A percentile compares a stretch with the other conserved stretches of the same genome.
Conservation (phyloP, 2,797 vertebrate species). For the Sphenodon punctatus region DNA sequence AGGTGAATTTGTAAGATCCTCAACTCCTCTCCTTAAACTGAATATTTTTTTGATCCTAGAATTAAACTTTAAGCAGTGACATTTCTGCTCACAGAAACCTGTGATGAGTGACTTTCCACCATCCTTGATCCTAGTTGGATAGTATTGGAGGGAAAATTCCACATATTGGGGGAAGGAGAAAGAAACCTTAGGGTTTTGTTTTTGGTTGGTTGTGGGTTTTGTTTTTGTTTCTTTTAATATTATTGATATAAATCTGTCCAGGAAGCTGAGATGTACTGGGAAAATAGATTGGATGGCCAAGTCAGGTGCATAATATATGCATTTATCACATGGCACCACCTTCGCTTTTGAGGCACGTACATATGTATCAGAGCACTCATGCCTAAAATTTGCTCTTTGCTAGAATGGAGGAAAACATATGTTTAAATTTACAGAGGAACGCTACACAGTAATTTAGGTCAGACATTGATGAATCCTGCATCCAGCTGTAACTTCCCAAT, state of each 20-base stretch:
- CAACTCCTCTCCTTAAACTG: too few relatives aligned
- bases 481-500: neutral
- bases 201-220: too few relatives aligned
- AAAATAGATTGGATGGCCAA: neutral
- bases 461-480: neutral
- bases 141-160: neutral
- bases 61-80: neutral
- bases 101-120: neutral
- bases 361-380: neutral
- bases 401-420: neutral
- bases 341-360: too few relatives aligned
- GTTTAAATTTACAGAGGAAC: neutral
- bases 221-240: neutral
- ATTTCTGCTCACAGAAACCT: neutral
- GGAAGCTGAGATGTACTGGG: neutral
- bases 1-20: too few relatives aligned
- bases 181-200: neutral
- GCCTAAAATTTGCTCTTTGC: neutral
- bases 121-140: neutral
- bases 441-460: neutral
- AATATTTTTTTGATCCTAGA: too few relatives aligned
- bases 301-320: neutral
- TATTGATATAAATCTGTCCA: neutral
- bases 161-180: neutral
- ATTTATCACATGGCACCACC: neutral